Evolutionary conservation across 2,797 vertebrate genomes (phyloP).

Genomic region (Anguilla marmorata): DNA sequence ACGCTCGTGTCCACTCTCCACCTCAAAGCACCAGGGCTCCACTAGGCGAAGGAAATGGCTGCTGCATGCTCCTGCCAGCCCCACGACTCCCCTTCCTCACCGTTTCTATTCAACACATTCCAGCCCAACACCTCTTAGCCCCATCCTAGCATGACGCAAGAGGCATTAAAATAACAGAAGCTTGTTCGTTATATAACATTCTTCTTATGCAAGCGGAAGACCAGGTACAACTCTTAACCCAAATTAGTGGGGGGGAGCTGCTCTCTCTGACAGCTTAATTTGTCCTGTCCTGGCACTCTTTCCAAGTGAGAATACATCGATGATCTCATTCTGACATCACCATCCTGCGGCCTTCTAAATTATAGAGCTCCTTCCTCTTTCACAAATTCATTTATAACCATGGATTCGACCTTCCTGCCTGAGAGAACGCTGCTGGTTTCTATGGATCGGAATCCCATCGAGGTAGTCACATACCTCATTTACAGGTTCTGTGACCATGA

Average conservation of each 20-base stretch:
- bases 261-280: background rate
- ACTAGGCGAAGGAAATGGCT: constrained; percentile 15
- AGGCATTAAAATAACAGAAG: background rate
- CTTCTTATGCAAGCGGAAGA: background rate
- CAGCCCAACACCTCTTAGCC: background rate
- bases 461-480: background rate
- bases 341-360: background rate
- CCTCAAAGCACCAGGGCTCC: background rate
- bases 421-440: background rate
- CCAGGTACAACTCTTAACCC: background rate
- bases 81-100: background rate
- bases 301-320: background rate
- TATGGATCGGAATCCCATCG: background rate
- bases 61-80: background rate
- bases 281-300: background rate
- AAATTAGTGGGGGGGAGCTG: background rate
- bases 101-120: background rate
- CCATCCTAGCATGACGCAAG: background rate
- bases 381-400: background rate
- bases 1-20: background rate
- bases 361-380: background rate
- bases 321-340: background rate
- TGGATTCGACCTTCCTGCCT: background rate
- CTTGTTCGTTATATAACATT: background rate
- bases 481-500: background rate